Base-by-base conservation (phyloP, 2,888 invertebrate species). In the Thyatira batis region DNA sequence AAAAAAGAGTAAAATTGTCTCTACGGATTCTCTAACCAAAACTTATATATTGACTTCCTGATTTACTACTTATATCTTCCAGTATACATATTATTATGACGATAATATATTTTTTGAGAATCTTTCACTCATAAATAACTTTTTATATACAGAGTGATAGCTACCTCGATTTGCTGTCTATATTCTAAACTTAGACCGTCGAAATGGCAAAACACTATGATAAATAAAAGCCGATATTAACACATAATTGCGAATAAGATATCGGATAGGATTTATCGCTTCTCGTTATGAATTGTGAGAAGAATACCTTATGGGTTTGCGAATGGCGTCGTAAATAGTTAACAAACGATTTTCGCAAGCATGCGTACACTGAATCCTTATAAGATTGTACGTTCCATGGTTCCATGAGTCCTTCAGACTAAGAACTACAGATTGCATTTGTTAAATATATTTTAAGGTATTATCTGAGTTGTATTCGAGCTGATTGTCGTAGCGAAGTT, bases 211-310 rank as follows among this genome's bases (percentile, higher is more conserved):
- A 33, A 11, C 33, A 13, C 3, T 6, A 33, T 33, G 39, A 17
- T 55, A 45, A 54, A 56, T 54, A 61, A 65, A 67, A 62, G 54
- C 56, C 57, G 48, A 58, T 61, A 78, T 78, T 73, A 71, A 65
- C 71, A 76, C 70, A 75, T 75, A 69, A 74, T 76, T 71, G 68
- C 67, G 66, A 73, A 68, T 69, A 70, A 68, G 69, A 71, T 67
- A 69, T 67, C 63, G 67, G 63, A 64, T 64, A 55, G 63, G 55
- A 60, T 55, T 59, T 64, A 68, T 60, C 8, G 17, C 39, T 17
- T 39, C 39, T 39, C 13, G 39, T 39, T 39, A 39, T 39, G 17
- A 39, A 39, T 39, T 17, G 39, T 39, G 39, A 39, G 39, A 39
- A 39, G 39, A 39, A 39, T 39, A 39, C 39, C 39, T 8, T 39